Evolutionary conservation across 2,888 invertebrate genomes (phyloP), one percentile per base, ranked within the genome.

Genomic region (Dryobota labecula): DNA sequence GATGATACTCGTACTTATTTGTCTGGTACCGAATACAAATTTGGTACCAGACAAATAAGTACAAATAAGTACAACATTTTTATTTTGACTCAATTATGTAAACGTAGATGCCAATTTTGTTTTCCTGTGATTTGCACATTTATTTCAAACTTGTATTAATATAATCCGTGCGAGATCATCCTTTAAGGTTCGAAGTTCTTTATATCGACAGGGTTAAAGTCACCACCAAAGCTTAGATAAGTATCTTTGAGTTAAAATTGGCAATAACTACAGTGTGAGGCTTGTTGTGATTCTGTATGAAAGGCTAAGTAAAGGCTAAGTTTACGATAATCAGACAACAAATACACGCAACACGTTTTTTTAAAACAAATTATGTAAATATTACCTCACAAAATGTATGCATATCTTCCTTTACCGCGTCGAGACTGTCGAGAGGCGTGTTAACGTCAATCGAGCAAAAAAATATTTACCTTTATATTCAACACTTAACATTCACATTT

Each of bases 401-500:
- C 73, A 72, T 76, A 69, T 70, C 63, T 82, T 82, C 71, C 73
- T 75, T 54, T 60, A 79, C 75, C 56, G 64, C 75, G 70, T 71
- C 56, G 63, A 81, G 70, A 70, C 62, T 73, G 70, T 71, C 56
- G 63, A 81, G 70, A 70, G 57, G 60, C 66, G 69, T 77, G 60
- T 82, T 82, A 78, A 81, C 76, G 77, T 78, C 78, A 74, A 73
- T 68, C 49, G 61, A 71, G 64, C 69, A 80, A 82, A 85, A 73
- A 78, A 74, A 75, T 68, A 76, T 82, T 82, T 71, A 74, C 81
- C 64, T 81, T 84, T 76, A 71, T 74, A 79, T 84, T 83, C 79
- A 78, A 79, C 74, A 78, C 76, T 79, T 81, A 84, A 73, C 77
- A 84, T 78, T 70, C 76, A 80, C 73, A 86, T 88, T 88, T 87